These are phyloP conservation scores for Tholera decimalis DNA, from an alignment of 2,888 invertebrate genomes.

Conservation along the genomic window DNA sequence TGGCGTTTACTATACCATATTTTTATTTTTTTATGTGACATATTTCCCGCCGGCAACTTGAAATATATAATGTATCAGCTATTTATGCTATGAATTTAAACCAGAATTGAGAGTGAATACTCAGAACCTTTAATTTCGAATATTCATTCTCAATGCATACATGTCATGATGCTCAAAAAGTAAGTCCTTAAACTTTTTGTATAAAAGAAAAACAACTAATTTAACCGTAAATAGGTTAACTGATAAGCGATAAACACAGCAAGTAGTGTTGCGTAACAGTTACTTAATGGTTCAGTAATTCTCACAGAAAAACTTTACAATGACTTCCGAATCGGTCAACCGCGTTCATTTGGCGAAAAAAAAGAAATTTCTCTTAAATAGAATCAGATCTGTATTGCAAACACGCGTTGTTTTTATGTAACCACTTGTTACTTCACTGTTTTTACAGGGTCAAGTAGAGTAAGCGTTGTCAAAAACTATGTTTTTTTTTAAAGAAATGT, in stretches of 20 bases:
- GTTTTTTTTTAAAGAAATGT: neutral
- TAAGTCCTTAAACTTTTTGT: too few relatives aligned
- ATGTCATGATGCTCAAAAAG: too few relatives aligned
- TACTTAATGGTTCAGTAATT: slow-evolving; percentile 58
- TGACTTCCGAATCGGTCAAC: slow-evolving; percentile 52
- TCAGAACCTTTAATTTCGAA: too few relatives aligned
- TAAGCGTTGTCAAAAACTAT: neutral
- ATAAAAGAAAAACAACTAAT: neutral
- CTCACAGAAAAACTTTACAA: slow-evolving; percentile 58
- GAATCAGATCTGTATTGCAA: slow-evolving; percentile 37
- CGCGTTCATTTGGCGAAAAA: slow-evolving; percentile 37
- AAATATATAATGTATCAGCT: too few relatives aligned
- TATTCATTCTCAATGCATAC: too few relatives aligned
- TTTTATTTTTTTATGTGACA: too few relatives aligned
- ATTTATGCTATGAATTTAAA: too few relatives aligned
- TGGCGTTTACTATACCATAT: too few relatives aligned
- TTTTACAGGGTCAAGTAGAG: slow-evolving; percentile 10
- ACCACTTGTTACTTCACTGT: slow-evolving; percentile 29
- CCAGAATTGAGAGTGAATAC: too few relatives aligned
- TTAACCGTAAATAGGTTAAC: neutral
- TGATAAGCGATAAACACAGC: slow-evolving; percentile 22
- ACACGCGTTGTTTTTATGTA: slow-evolving; percentile 50
- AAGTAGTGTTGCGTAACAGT: slow-evolving; percentile 43
- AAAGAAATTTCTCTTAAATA: slow-evolving; percentile 56
- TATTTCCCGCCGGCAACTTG: too few relatives aligned